Evolutionary conservation across 30 jellyfish, hydroid and myxozoan species (phyloP), one percentile per base, ranked within the genome.

Genomic region (Pseudorhiza aurosa): DNA sequence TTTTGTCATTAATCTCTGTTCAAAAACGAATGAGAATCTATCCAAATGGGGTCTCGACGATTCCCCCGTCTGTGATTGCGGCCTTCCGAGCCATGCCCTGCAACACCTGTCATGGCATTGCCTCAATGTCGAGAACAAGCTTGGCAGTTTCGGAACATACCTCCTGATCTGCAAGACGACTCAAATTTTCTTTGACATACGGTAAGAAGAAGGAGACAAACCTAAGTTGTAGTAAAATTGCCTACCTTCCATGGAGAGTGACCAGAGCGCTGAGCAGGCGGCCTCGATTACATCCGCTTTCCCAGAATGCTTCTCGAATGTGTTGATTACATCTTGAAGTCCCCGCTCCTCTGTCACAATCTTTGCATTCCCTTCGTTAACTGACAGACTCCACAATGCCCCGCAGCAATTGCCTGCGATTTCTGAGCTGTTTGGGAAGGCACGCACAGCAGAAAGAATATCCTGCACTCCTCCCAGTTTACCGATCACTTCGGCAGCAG

Each of bases 391-490:
- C 97, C 97, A 89, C 35, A 89, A 55, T 5, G 97, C 97, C n/a
- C 93, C 89, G 58, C 97, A 89, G 64, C 97, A 89, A 51, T 82
- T 78, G 35, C 85, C 87, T 11, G 97, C 95, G 14, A 89, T 89
- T 40, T 83, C 96, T 17, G 88, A 74, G 57, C 80, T 89, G 82
- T 58, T 58, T 65, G 97, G 96, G 35, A 81, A 89, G 31, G 88
- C 85, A 17, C 93, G 68, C 32, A 89, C 32, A 11, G 97, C 97
- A 0, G 95, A 92, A 14, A 89, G 83, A 53, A 77, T 47, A 57
- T 89, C 97, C 64, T 89, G 97, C 4, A 89, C 97, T 22, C 97
- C 97, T 22, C 97, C 97, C 0, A 89, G 96, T 30, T 82, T 72
- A 40, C 97, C 97, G 44, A 89, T 89, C 50, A 69, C 95, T 64